Base-by-base conservation (phyloP, 2,888 invertebrate genomes). In the Oasisia sp. region DNA sequence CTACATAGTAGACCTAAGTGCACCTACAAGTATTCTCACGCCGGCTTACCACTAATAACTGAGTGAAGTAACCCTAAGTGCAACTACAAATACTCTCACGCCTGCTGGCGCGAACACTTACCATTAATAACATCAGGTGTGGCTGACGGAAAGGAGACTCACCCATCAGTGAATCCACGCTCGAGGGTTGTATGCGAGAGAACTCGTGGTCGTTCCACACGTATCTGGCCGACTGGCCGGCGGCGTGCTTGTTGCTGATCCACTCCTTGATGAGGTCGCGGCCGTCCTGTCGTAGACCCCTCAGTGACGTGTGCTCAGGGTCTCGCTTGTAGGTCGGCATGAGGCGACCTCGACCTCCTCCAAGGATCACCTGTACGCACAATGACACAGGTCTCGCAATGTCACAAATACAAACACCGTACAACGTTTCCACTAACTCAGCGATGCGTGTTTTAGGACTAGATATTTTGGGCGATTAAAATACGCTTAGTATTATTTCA, bases 281-380 rank as follows among this genome's bases (percentile, higher is more conserved):
- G 32, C 90, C 90, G 90, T 90, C 90, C 90, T 32, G 32, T 14
- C 90, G 32, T 44, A 38, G 32, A 32, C 90, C 90, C 4, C 38
- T 32, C 90, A 38, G 38, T 32, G 38, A 32, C 32, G 90, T 19
- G 32, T 32, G 32, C 90, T 32, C 90, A n/a, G 74, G 74, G 44
- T 90, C 90, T 8, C 44, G 32, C 32, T 90, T 44, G 44, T 19
- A 38, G 38, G 32, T 44, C 38, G 32, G 32, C 38, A 90, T 27
- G 32, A 90, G 44, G 90, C 44, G 32, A 5, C 44, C n/a, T 19
- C 90, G 90, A 38, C 90, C 90, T 38, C 90, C 90, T 14, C 90
- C 90, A n/a, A 90, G 90, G 14, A 90, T 90, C 32, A 90, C 90
- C 90, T 90, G 90, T 32, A 90, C 90, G n/a, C 2, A 90, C 8